Base-by-base conservation (phyloP, 2,888 invertebrate genomes). In the Temnothorax ravouxi region DNA sequence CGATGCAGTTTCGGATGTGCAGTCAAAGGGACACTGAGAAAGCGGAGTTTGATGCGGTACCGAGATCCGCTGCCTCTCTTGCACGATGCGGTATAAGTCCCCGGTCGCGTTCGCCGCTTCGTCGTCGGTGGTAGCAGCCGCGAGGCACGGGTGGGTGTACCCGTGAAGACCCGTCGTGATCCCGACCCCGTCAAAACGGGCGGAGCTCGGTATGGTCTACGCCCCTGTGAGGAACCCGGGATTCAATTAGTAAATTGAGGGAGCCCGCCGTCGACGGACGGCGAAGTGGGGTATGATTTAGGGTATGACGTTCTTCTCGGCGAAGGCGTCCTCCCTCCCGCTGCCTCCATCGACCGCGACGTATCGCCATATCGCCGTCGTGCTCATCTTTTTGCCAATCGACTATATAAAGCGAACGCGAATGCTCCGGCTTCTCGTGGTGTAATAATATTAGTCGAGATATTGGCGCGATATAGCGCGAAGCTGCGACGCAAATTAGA, bases 171-270 rank as follows among this genome's bases (percentile, higher is more conserved):
- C 69, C 21, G 44, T 29, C 64, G 25, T 18, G 82, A 83, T 54
- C 82, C 34, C 76, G 76, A 66, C 67, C 44, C 47, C 71, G 71
- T 47, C 47, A 47, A 77, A 54, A 84, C 83, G 79, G 90, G 90
- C 88, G 91, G 91, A 80, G 85, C 81, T 18, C 52, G 13, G 21
- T 8, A 4, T 71, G 50, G 88, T 85, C 52, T 61, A 88, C 89
- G 89, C 91, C 90, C 84, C 88, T 75, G 71, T 52, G 79, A 66
- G 67, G 74, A 25, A 21, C 29, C 44, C 69, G 52, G 80, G 69
- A 93, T 93, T 94, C 94, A 93, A 94, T 94, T 94, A 94, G 93
- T 91, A 92, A 93, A 94, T 94, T 94, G 94, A 86, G 59, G 77
- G 74, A 59, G 74, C 74, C 71, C 83, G 66, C 50, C 59, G 61